These are phyloP conservation scores for Julus scanicus DNA, from an alignment of 2,888 invertebrate genomes.

Conservation along the genomic window DNA sequence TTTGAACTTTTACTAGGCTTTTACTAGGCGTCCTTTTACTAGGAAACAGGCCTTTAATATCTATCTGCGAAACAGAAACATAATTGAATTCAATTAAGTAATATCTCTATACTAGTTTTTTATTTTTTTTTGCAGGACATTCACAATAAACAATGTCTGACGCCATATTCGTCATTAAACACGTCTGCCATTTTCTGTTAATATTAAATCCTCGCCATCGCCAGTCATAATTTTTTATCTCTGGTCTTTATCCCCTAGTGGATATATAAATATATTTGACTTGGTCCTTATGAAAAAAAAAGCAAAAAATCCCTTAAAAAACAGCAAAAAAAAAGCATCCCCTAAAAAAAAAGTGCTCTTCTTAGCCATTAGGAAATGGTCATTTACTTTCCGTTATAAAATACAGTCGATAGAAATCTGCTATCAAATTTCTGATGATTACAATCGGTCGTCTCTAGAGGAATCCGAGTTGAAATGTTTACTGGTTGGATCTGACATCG, in stretches of 20 bases:
- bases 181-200: slow-evolving; percentile 36
- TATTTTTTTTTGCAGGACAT: neutral
- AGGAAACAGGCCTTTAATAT: neutral
- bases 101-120: neutral
- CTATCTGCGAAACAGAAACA: neutral
- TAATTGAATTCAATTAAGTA: slow-evolving; percentile 36
- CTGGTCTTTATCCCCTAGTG: neutral
- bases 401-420: slow-evolving; percentile 51
- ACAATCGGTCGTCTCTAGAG: slow-evolving; percentile 48
- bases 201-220: neutral
- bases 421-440: slow-evolving; percentile 51
- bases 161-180: slow-evolving; percentile 13
- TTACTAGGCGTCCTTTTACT: neutral
- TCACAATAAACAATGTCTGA: slow-evolving; percentile 6
- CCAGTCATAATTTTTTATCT: neutral
- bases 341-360: neutral
- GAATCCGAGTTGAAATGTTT: slow-evolving; percentile 50
- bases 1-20: too few species aligned
- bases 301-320: too few species aligned
- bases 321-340: too few species aligned
- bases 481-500: slow-evolving; percentile 49
- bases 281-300: too few species aligned
- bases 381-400: slow-evolving; percentile 49
- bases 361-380: slow-evolving; percentile 39
- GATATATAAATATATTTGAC: neutral